phyloP scores from a whole-genome alignment of 1,140 invertebrate genomes.

The Drosophila bifasciata region DNA sequence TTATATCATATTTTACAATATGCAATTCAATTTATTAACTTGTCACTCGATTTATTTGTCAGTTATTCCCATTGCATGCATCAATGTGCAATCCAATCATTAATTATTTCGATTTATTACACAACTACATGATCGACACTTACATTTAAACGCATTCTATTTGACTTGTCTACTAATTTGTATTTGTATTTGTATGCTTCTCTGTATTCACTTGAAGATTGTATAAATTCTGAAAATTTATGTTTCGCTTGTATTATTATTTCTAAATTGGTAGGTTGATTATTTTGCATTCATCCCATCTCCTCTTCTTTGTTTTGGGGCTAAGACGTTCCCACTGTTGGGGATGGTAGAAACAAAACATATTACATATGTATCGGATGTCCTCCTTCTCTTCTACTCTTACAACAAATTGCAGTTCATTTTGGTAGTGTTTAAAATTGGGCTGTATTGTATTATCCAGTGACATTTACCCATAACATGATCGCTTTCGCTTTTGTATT shows the following conservation, averaged over 20 bases:
- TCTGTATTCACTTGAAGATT: constrained; percentile 57
- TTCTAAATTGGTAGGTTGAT: constrained; percentile 78
- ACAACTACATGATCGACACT: constrained; percentile 60
- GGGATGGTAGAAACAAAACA: constrained; percentile 50
- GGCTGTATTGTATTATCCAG: constrained; percentile 57
- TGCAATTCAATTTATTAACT: constrained; percentile 71
- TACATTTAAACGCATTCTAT: constrained; percentile 67
- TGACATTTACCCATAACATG: constrained; percentile 51
- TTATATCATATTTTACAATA: constrained; percentile 75
- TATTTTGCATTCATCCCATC: constrained; percentile 64
- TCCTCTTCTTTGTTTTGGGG: constrained; percentile 36
- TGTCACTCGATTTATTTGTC: constrained; percentile 51
- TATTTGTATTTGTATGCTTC: constrained; percentile 50
- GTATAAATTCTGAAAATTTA: constrained; percentile 78
- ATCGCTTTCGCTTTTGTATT: constrained; percentile 32
- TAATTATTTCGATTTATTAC: constrained; percentile 60
- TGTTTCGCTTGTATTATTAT: constrained; percentile 61
- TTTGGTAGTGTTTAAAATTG: constrained; percentile 56
- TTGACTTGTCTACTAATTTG: constrained; percentile 72
- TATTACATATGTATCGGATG: constrained; percentile 61
- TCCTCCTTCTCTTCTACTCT: constrained; percentile 44
- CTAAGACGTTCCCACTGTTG: constrained; percentile 13
- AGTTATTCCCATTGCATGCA: constrained; percentile 46
- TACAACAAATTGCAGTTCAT: constrained; percentile 55
- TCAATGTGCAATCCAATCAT: neutral